A percentile compares a stretch with the other conserved stretches of the same genome.
phyloP scores from a whole-genome alignment of 2,888 invertebrate genomes.

The Aphidius colemani region DNA sequence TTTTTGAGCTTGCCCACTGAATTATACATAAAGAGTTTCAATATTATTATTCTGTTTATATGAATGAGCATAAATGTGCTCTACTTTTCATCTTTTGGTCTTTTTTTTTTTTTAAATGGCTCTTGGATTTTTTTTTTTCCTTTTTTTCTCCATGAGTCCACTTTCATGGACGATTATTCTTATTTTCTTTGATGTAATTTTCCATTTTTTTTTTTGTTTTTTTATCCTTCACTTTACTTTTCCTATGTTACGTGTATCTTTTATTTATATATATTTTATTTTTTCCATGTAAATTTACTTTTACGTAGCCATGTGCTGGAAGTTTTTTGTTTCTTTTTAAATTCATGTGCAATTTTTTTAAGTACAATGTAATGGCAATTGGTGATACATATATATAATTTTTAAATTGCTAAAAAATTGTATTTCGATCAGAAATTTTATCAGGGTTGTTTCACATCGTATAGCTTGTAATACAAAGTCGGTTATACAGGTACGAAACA shows the following conservation, averaged over 20 bases:
- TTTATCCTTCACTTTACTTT: not conserved
- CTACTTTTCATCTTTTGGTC: not conserved
- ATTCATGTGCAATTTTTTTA: too few relatives aligned
- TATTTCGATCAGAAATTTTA: too few relatives aligned
- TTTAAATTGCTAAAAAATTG: too few relatives aligned
- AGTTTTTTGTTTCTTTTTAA: too few relatives aligned
- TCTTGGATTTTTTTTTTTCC: not conserved
- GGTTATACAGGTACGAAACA: too few relatives aligned
- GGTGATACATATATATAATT: too few relatives aligned
- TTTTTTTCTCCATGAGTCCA: not conserved
- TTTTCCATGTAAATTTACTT: too few relatives aligned
- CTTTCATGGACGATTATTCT: not conserved
- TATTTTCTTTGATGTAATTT: not conserved
- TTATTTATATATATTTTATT: not conserved
- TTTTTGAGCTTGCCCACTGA: conserved; percentile 26
- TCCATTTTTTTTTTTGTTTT: not conserved
- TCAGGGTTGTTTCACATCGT: too few relatives aligned
- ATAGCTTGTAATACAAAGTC: too few relatives aligned
- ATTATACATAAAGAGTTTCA: conserved; percentile 33
- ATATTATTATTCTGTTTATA: conserved; percentile 17
- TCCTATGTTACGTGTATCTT: not conserved
- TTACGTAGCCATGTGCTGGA: too few relatives aligned
- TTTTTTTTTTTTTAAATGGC: not conserved
- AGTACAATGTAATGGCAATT: too few relatives aligned
- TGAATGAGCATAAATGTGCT: too few relatives aligned